Evolutionary conservation across 2,797 vertebrate genomes (phyloP).

Genomic region (Steatocranus sp.): DNA sequence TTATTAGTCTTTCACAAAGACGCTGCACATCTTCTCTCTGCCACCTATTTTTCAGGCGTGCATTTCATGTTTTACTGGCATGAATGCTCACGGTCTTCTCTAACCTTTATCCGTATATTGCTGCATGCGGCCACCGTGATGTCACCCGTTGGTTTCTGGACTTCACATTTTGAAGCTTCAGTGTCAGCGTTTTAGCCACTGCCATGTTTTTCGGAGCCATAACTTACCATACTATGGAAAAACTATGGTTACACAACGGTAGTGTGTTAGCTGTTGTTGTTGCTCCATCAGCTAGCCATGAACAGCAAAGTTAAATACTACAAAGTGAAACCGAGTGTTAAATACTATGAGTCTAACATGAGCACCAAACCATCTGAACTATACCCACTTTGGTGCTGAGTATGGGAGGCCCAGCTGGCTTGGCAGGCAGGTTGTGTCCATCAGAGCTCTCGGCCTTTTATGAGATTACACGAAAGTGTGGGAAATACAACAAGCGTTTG

Average conservation of each 20-base stretch:
- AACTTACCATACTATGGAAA: background rate
- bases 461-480: conserved; percentile 68
- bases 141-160: background rate
- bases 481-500: conserved; percentile 63
- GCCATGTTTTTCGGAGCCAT: background rate
- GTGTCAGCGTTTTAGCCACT: background rate
- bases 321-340: background rate
- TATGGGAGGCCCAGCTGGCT: conserved; percentile 41
- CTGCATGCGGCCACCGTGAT: too few relatives aligned
- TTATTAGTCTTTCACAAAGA: conserved; percentile 67
- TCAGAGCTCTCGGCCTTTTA: conserved; percentile 54
- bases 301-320: accelerated
- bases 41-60: conserved; percentile 51
- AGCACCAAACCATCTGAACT: conserved; percentile 24
- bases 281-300: background rate
- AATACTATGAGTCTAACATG: background rate
- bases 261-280: background rate
- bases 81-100: background rate
- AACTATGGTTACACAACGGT: background rate
- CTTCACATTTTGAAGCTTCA: background rate
- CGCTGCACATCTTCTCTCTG: conserved; percentile 40
- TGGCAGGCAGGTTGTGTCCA: conserved; percentile 42
- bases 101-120: background rate
- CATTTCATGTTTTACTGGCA: conserved; percentile 3
- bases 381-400: conserved; percentile 30